phyloP scores from a whole-genome alignment of 2,797 vertebrate genomes.

The Carcharodon carcharias region DNA sequence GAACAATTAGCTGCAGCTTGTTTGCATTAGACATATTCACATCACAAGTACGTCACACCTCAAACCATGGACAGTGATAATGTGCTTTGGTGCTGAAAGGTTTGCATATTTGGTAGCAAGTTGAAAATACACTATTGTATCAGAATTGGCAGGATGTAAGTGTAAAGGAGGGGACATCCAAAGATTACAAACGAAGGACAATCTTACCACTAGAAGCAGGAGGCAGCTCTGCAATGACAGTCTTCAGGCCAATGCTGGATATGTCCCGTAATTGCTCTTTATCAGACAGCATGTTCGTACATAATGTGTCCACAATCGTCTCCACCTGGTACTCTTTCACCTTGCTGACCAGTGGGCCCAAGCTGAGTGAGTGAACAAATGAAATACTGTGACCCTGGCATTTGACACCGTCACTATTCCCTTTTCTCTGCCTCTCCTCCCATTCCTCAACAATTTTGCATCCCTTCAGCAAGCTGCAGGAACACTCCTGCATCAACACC shows the following conservation, averaged over 20 bases:
- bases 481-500: neutral
- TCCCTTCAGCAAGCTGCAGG: neutral
- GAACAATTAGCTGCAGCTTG: neutral
- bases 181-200: neutral
- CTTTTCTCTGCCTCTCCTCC: neutral
- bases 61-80: neutral
- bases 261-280: constrained; percentile 90
- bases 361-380: constrained; percentile 50
- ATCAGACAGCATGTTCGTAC: constrained; percentile 84
- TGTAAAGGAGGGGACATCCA: neutral
- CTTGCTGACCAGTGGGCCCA: constrained; percentile 86
- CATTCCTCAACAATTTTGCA: neutral
- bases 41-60: neutral
- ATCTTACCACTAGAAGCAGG: constrained; percentile 71
- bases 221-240: constrained; percentile 80
- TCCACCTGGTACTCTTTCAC: constrained; percentile 95
- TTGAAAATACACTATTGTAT: neutral
- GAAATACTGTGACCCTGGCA: neutral
- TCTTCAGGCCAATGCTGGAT: constrained; percentile 90
- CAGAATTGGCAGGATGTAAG: neutral
- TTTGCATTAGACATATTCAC: neutral
- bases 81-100: neutral
- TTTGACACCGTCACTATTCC: neutral
- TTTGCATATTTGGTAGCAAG: neutral
- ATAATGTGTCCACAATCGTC: constrained; percentile 83